Evolutionary conservation across 2,113 vertebrate genomes (phyloP).

Genomic region (western clawed frog (Xenopus tropicalis)): DNA sequence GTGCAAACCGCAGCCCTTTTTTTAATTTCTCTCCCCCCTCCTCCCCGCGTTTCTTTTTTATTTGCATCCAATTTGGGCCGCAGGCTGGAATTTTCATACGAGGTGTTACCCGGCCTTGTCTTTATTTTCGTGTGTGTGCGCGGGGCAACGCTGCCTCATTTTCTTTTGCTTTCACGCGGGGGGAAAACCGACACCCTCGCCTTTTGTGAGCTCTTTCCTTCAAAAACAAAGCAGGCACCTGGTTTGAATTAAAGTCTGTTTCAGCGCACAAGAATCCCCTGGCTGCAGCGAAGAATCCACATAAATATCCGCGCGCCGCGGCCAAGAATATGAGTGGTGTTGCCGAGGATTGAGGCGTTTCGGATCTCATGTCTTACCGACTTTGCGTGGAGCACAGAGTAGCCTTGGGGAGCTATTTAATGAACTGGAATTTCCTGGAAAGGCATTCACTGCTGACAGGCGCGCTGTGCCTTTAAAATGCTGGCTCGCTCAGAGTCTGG

Average conservation of each 20-base stretch:
- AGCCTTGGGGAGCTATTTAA: conserved; percentile 33
- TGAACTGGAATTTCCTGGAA: conserved; percentile 56
- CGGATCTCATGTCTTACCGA: conserved; percentile 33
- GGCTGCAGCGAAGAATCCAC: conserved; percentile 57
- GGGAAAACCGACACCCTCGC: conserved; percentile 14
- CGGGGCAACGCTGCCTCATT: conserved; percentile 17
- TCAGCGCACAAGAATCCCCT: conserved; percentile 63
- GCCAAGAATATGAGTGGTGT: conserved; percentile 49
- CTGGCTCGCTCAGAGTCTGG: conserved; percentile 33
- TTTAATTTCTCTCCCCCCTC: too few species aligned
- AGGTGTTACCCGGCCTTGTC: conserved; percentile 13
- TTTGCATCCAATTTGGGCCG: background rate
- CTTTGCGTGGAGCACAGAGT: conserved; percentile 21
- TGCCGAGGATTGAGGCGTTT: conserved; percentile 49
- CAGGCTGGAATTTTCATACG: background rate
- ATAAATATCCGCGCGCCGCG: conserved; percentile 42
- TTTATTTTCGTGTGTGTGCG: background rate
- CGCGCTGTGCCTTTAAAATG: conserved; percentile 21
- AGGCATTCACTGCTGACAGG: conserved; percentile 10
- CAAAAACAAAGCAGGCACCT: conserved; percentile 53
- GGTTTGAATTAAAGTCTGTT: conserved; percentile 64
- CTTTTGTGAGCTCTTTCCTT: conserved; percentile 55
- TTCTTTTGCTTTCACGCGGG: conserved; percentile 2
- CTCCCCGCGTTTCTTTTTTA: background rate
- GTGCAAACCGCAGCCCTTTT: conserved; percentile 1